These are phyloP conservation scores for Pedionomus torquatus DNA, from an alignment of 2,113 vertebrate species.

Conservation along the genomic window DNA sequence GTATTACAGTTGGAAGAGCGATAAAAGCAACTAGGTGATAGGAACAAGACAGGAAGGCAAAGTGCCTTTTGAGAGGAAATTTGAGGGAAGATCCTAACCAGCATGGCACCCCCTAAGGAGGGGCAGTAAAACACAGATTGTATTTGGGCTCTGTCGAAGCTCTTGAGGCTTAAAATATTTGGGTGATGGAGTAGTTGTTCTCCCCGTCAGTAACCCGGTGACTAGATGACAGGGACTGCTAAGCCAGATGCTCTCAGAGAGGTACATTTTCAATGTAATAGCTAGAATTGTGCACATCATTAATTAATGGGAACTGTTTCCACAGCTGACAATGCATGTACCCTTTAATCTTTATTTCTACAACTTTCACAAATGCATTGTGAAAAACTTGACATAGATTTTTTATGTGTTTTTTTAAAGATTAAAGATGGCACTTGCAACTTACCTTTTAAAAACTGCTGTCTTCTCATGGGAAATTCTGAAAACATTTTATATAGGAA, in stretches of 20 bases:
- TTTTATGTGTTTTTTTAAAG: not conserved
- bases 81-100: not conserved
- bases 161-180: not conserved
- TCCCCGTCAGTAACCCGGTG: not conserved
- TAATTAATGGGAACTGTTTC: constrained; percentile 12
- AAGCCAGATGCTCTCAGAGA: not conserved
- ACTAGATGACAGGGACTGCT: not conserved
- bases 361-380: not conserved
- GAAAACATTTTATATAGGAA: constrained; percentile 24
- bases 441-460: constrained; percentile 18
- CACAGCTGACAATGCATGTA: not conserved
- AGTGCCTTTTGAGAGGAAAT: not conserved
- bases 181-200: not conserved
- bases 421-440: not conserved
- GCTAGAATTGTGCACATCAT: not conserved
- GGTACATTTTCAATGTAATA: not conserved
- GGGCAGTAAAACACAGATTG: not conserved
- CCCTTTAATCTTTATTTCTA: constrained; percentile 16
- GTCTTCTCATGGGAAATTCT: constrained; percentile 50
- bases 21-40: not conserved
- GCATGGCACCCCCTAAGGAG: not conserved
- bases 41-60: not conserved
- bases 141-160: not conserved
- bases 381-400: not conserved
- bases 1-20: fast-evolving